Percentiles rank a stretch among this genome's conserved stretches.
Conservation (phyloP, 2,888 invertebrate species). For the Thecophora atra region DNA sequence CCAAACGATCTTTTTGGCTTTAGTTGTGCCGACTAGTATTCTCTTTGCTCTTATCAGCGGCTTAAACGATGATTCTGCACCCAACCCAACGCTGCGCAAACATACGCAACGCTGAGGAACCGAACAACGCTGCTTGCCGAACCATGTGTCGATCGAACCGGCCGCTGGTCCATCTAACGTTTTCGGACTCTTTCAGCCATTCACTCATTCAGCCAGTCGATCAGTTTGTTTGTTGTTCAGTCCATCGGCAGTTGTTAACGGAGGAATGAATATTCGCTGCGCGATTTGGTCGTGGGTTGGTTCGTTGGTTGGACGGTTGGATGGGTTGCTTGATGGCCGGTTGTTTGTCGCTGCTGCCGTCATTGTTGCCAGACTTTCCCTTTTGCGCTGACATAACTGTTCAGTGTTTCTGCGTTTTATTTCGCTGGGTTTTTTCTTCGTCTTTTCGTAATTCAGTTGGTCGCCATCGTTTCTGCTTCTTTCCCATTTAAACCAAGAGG, state of each 20-base stretch:
- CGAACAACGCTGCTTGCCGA: constrained; percentile 8
- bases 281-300: background rate
- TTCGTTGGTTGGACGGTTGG: background rate
- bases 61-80: too few species aligned
- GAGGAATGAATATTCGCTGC: background rate
- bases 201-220: constrained; percentile 19
- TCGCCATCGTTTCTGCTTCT: constrained; percentile 20
- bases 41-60: background rate
- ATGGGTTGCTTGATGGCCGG: background rate
- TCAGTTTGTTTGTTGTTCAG: constrained; percentile 12
- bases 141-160: background rate
- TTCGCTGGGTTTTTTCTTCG: constrained; percentile 37
- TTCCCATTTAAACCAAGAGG: constrained; percentile 5
- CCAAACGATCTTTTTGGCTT: too few species aligned
- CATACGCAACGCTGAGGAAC: background rate
- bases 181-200: constrained; percentile 9
- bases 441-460: constrained; percentile 17
- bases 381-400: constrained; percentile 49
- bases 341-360: constrained; percentile 16
- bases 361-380: constrained; percentile 46
- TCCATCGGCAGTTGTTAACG: constrained; percentile 18
- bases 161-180: background rate
- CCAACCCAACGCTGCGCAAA: background rate
- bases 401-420: too few species aligned
- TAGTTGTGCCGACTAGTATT: too few species aligned